A percentile compares a stretch with the other conserved stretches of the same genome.
Evolutionary conservation across 2,113 vertebrate species (phyloP).

Genomic region (Thunnus maccoyii): DNA sequence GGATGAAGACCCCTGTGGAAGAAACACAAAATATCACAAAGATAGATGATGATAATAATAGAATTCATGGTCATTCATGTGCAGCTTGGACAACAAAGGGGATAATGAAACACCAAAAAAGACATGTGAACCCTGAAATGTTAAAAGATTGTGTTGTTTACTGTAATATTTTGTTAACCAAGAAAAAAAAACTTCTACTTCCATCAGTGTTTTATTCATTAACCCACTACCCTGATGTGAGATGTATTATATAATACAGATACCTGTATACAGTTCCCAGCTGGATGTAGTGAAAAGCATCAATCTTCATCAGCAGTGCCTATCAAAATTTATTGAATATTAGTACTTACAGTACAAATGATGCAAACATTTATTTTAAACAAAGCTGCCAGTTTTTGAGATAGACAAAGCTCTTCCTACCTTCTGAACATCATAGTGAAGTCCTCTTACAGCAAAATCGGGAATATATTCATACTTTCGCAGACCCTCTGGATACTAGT

Average conservation of each 20-base stretch:
- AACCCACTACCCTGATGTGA: neutral
- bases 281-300: conserved; percentile 99
- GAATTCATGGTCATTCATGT: neutral
- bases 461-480: conserved; percentile 94
- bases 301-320: conserved; percentile 98
- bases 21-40: conserved; percentile 1
- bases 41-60: neutral
- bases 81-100: neutral
- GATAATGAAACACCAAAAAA: neutral
- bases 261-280: conserved; percentile 87
- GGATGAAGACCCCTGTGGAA: conserved; percentile 91
- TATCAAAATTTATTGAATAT: conserved; percentile 62
- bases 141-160: neutral
- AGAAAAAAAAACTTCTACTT: too few relatives aligned
- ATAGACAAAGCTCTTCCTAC: conserved; percentile 78
- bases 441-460: conserved; percentile 94
- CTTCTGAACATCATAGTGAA: conserved; percentile 98
- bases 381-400: neutral
- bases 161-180: too few relatives aligned
- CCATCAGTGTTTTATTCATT: neutral
- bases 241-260: neutral
- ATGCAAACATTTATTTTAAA: neutral
- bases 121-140: neutral
- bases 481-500: conserved; percentile 93
- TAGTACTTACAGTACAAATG: neutral